These are phyloP conservation scores for Plecotus auritus DNA, from an alignment of 2,113 vertebrate species.

Conservation along the genomic window DNA sequence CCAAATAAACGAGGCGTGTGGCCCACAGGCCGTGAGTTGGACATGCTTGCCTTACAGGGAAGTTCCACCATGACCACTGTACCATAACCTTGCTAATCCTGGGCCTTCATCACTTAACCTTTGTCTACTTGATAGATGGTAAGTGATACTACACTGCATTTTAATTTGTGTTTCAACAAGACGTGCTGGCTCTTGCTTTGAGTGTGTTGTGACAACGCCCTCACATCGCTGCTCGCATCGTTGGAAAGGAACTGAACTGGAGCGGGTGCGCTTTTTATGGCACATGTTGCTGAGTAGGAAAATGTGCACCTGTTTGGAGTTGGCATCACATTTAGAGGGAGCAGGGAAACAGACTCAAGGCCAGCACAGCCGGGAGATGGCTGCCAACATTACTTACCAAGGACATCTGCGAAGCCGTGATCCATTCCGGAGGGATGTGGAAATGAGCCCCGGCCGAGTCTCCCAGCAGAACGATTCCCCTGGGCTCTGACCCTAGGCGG, in stretches of 20 bases:
- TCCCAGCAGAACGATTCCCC: constrained; percentile 81
- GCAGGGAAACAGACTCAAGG: background rate
- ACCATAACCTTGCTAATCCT: background rate
- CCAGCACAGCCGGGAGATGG: background rate
- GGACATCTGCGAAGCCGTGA: constrained; percentile 80
- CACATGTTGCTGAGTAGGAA: constrained; percentile 51
- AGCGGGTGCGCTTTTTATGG: background rate
- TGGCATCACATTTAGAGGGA: constrained; percentile 4
- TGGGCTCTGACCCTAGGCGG: constrained; percentile 77
- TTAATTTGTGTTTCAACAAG: background rate
- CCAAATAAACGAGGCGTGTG: no score
- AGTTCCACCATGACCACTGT: background rate
- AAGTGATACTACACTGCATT: background rate
- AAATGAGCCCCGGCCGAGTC: constrained; percentile 84
- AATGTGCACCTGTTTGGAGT: constrained; percentile 46
- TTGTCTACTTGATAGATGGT: background rate
- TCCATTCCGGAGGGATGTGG: constrained; percentile 83
- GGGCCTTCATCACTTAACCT: background rate
- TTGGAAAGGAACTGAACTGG: background rate
- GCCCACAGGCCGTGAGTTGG: no score
- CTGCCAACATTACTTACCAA: constrained; percentile 72
- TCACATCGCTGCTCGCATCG: background rate
- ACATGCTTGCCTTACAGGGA: background rate
- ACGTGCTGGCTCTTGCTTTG: background rate
- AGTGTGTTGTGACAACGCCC: background rate